These are phyloP conservation scores for Dinothrombium tinctorium DNA, from an alignment of 1,140 invertebrate species.

Conservation along the genomic window DNA sequence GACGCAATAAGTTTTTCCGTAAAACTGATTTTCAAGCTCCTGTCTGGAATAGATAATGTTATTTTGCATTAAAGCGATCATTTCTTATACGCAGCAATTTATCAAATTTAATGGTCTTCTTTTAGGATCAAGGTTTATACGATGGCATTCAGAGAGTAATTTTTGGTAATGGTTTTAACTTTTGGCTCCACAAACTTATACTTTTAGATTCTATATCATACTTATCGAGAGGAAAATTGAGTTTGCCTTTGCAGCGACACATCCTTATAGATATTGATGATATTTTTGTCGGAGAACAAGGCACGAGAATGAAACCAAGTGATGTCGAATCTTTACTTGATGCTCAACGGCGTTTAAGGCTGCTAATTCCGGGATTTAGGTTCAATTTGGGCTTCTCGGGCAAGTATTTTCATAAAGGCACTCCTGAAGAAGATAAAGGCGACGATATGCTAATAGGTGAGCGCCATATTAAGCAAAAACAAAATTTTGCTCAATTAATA, in stretches of 20 bases:
- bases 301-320: constrained; percentile 31
- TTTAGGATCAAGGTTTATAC: constrained; percentile 60
- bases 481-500: too few species aligned
- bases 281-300: constrained; percentile 85
- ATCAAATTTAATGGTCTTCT: not conserved
- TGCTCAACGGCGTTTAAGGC: constrained; percentile 52
- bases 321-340: constrained; percentile 56
- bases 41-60: not conserved
- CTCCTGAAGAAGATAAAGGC: constrained; percentile 66
- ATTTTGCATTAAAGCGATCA: too few species aligned
- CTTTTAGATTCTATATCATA: constrained; percentile 80
- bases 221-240: constrained; percentile 47
- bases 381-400: constrained; percentile 98
- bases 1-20: too few species aligned
- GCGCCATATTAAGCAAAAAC: too few species aligned
- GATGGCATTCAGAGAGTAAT: constrained; percentile 75
- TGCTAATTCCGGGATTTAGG: constrained; percentile 28
- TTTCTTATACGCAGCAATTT: too few species aligned
- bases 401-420: constrained; percentile 82
- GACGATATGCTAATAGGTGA: constrained; percentile 75
- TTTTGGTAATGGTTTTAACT: constrained; percentile 67
- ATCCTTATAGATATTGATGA: constrained; percentile 96
- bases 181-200: constrained; percentile 76
- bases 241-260: constrained; percentile 59
- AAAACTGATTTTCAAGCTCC: not conserved